These are phyloP conservation scores for Rattus rattus DNA, from an alignment of 2,113 vertebrate species.

Conservation along the genomic window DNA sequence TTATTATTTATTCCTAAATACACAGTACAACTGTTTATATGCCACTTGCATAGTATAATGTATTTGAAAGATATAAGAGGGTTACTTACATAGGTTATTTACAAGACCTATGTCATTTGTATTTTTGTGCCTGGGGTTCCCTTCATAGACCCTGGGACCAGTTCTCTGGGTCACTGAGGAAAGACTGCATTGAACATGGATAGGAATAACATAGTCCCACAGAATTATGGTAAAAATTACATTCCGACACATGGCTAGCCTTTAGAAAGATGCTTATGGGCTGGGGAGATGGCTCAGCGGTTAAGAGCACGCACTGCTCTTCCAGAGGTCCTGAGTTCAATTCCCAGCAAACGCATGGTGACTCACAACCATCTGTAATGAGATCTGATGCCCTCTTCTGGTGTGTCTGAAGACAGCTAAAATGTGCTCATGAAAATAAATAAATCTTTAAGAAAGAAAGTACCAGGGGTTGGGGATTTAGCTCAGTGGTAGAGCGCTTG, in stretches of 20 bases:
- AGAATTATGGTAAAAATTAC: slow-evolving; percentile 2
- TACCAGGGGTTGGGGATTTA: too few relatives aligned
- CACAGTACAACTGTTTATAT: background rate
- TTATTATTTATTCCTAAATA: background rate
- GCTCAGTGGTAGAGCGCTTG: too few relatives aligned
- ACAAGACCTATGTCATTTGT: background rate
- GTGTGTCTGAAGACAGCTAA: too few relatives aligned
- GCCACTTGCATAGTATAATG: background rate
- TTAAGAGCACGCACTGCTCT: too few relatives aligned
- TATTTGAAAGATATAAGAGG: background rate
- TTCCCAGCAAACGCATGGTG: too few relatives aligned
- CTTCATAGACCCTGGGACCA: background rate
- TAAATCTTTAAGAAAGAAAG: too few relatives aligned
- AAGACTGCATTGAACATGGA: background rate
- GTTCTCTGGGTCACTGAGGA: background rate
- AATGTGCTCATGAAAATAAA: background rate
- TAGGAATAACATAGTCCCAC: background rate
- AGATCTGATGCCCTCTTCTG: too few relatives aligned
- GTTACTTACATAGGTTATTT: background rate
- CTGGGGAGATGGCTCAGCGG: too few relatives aligned
- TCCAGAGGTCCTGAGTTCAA: too few relatives aligned
- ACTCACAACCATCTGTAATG: too few relatives aligned
- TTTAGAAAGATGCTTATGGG: background rate
- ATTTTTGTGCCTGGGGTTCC: background rate
- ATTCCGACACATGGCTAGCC: background rate